These are phyloP conservation scores for Atta colombica DNA, from an alignment of 1,140 invertebrate genomes.

Conservation along the genomic window DNA sequence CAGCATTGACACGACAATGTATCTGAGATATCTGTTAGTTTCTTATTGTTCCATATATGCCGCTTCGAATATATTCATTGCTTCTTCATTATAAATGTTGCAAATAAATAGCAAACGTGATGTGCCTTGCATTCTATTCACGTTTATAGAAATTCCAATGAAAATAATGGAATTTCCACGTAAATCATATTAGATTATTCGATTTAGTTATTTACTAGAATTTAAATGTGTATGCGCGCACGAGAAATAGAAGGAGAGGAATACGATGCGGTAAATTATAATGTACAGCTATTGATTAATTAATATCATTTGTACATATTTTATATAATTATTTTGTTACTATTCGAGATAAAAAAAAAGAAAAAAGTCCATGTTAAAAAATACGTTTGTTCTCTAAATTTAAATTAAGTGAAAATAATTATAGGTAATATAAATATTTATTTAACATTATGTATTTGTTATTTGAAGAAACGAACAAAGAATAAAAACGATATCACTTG, in stretches of 20 bases:
- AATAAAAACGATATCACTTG: neutral
- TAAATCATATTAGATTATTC: neutral
- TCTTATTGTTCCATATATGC: slow-evolving; percentile 33
- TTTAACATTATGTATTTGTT: neutral
- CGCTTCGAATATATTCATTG: neutral
- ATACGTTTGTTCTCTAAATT: neutral
- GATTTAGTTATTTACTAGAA: slow-evolving; percentile 6
- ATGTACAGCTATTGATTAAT: neutral
- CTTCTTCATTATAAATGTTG: slow-evolving; percentile 38
- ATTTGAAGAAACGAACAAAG: neutral
- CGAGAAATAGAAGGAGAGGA: neutral
- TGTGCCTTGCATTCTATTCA: neutral
- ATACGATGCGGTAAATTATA: neutral
- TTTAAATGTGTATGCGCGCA: neutral
- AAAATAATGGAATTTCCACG: neutral
- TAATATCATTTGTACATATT: neutral
- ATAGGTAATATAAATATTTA: neutral
- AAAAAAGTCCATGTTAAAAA: neutral
- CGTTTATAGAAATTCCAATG: neutral
- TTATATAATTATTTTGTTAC: neutral
- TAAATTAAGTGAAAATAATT: neutral
- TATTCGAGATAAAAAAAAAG: neutral
- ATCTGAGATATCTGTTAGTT: slow-evolving; percentile 22
- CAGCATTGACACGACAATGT: slow-evolving; percentile 13
- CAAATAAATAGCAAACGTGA: slow-evolving; percentile 22